These are phyloP conservation scores for Lagria hirta DNA, from an alignment of 2,888 invertebrate genomes.

Conservation along the genomic window DNA sequence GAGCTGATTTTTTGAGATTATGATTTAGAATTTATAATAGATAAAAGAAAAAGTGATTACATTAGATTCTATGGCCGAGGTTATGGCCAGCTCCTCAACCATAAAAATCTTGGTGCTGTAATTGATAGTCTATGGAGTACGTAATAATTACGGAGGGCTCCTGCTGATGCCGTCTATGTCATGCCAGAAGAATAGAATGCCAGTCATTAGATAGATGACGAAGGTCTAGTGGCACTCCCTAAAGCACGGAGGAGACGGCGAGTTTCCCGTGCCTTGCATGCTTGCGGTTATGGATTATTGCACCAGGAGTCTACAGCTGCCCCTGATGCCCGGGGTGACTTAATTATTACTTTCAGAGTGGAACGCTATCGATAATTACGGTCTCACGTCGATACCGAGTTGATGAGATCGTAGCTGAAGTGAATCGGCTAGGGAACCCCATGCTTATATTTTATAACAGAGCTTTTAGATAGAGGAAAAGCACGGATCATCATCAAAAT, in stretches of 20 bases:
- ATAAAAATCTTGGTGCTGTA: constrained; percentile 18
- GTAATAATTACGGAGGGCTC: constrained; percentile 25
- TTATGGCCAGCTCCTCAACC: too few species aligned
- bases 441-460: too few species aligned
- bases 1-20: too few species aligned
- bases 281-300: constrained; percentile 37
- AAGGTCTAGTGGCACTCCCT: constrained; percentile 25
- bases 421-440: constrained; percentile 16
- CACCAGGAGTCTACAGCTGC: constrained; percentile 30
- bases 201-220: constrained; percentile 24
- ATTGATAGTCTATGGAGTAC: constrained; percentile 15
- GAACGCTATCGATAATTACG: constrained; percentile 24
- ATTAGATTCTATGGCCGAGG: too few species aligned
- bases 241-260: constrained; percentile 21
- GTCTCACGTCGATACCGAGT: constrained; percentile 15
- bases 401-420: constrained; percentile 15
- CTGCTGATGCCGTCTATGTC: constrained; percentile 21
- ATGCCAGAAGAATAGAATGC: constrained; percentile 21
- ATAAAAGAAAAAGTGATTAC: too few species aligned
- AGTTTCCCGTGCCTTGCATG: constrained; percentile 31
- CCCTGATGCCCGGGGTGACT: constrained; percentile 27
- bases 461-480: constrained; percentile 14
- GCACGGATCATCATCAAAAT: constrained; percentile 20
- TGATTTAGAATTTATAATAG: too few species aligned
- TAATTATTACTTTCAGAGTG: constrained; percentile 23